Conservation (phyloP, 2,888 invertebrate species). For the Eupeodes luniger region DNA sequence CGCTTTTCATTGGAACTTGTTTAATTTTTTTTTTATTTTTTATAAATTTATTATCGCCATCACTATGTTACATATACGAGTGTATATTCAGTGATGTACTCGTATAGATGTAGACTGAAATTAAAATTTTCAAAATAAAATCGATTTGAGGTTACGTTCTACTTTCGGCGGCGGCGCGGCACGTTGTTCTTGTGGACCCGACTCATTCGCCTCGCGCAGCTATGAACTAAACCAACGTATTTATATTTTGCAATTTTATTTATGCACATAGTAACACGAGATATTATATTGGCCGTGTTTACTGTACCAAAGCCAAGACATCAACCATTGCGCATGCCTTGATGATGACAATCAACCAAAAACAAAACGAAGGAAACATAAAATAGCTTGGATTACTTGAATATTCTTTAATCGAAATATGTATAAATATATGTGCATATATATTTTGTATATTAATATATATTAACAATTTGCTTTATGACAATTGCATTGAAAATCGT, state of each 20-base stretch:
- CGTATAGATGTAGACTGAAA: constrained; percentile 25
- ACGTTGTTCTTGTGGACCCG: constrained; percentile 39
- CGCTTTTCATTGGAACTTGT: constrained; percentile 34
- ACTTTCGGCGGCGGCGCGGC: constrained; percentile 48
- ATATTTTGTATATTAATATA: constrained; percentile 6
- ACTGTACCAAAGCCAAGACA: constrained; percentile 39
- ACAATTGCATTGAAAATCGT: constrained; percentile 44
- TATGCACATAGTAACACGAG: constrained; percentile 70
- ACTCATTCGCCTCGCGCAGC: neutral
- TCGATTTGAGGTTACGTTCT: constrained; percentile 73
- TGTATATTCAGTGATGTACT: neutral
- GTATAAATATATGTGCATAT: neutral
- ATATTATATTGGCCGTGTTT: constrained; percentile 24
- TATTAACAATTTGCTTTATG: constrained; percentile 16
- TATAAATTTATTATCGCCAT: constrained; percentile 41
- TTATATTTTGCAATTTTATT: constrained; percentile 59
- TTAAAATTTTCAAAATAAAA: constrained; percentile 63
- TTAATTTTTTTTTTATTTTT: constrained; percentile 38
- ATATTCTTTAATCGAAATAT: constrained; percentile 22
- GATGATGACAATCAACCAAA: constrained; percentile 50
- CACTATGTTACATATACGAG: neutral
- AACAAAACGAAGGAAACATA: neutral
- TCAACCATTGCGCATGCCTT: constrained; percentile 51
- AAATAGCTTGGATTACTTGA: constrained; percentile 47
- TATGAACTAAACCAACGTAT: neutral